These are phyloP conservation scores for Rallus limicola DNA, from an alignment of 2,113 vertebrate genomes.

Conservation along the genomic window DNA sequence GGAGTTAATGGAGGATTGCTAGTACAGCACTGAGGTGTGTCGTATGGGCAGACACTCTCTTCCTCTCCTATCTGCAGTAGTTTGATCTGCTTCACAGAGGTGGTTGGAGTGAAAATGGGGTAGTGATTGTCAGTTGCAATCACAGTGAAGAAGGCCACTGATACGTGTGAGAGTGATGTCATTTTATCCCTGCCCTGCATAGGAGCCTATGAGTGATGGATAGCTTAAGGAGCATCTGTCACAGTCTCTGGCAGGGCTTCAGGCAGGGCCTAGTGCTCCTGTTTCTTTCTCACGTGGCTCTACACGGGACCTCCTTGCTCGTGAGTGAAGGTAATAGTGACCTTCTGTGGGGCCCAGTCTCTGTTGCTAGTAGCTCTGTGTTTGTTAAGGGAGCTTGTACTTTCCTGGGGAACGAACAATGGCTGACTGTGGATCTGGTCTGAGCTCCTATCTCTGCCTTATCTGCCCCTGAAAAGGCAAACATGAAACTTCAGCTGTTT, in stretches of 20 bases:
- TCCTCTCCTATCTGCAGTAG: neutral
- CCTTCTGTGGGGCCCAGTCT: neutral
- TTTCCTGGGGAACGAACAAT: neutral
- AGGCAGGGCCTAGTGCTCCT: neutral
- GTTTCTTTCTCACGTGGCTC: neutral
- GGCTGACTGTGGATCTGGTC: slow-evolving; percentile 3
- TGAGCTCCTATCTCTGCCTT: slow-evolving; percentile 23
- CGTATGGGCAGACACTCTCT: neutral
- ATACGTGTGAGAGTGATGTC: rapidly evolving
- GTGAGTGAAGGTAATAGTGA: neutral
- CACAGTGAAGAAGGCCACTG: neutral
- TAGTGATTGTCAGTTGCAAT: neutral
- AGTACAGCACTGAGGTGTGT: neutral
- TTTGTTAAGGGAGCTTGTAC: neutral
- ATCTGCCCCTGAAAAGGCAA: slow-evolving; percentile 62
- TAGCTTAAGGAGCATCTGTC: neutral
- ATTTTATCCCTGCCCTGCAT: neutral
- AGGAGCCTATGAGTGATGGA: neutral
- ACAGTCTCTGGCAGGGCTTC: neutral
- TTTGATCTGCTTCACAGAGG: neutral
- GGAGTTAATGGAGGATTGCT: neutral
- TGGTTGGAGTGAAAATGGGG: neutral
- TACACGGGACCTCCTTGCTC: neutral
- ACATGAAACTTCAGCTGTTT: slow-evolving; percentile 26
- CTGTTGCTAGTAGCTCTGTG: neutral